phyloP scores from a whole-genome alignment of 2,888 invertebrate genomes.

The Abscondita cerata region DNA sequence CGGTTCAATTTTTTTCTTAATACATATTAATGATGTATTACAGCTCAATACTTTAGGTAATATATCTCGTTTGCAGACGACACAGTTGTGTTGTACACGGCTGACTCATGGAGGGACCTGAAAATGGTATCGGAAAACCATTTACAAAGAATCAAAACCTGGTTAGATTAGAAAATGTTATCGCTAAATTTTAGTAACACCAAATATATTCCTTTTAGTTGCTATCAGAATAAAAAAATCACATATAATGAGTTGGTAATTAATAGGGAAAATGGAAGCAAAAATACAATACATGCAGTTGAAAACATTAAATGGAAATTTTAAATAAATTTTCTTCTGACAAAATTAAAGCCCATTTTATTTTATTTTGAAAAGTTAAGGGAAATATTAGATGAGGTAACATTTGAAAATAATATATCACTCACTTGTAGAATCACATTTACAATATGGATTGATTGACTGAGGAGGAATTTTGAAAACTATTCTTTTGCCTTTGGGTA shows the following conservation, averaged over 20 bases:
- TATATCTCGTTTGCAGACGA: conserved; percentile 6
- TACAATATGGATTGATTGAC: conserved; percentile 7
- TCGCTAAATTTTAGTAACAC: conserved; percentile 14
- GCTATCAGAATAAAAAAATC: background rate
- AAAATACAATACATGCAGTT: background rate
- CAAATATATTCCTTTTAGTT: conserved; percentile 8
- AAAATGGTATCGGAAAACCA: conserved; percentile 3
- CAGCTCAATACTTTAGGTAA: background rate
- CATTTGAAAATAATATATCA: conserved; percentile 3
- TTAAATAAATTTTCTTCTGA: background rate
- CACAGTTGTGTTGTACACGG: too few relatives aligned
- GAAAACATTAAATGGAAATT: conserved; percentile 1
- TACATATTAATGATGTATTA: conserved; percentile 2
- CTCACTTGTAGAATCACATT: conserved; percentile 6
- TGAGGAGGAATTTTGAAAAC: background rate
- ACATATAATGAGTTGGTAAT: background rate
- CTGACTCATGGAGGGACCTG: background rate
- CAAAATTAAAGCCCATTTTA: background rate
- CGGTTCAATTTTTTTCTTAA: too few relatives aligned
- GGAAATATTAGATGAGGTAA: background rate
- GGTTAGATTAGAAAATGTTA: conserved; percentile 6
- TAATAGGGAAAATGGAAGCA: background rate
- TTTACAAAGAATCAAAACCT: background rate
- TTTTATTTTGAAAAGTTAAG: background rate
- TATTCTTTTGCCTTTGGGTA: background rate